Percentiles rank a stretch among this genome's conserved stretches.
These are phyloP conservation scores for Melanargia galathea DNA, from an alignment of 2,888 invertebrate species.

Conservation along the genomic window DNA sequence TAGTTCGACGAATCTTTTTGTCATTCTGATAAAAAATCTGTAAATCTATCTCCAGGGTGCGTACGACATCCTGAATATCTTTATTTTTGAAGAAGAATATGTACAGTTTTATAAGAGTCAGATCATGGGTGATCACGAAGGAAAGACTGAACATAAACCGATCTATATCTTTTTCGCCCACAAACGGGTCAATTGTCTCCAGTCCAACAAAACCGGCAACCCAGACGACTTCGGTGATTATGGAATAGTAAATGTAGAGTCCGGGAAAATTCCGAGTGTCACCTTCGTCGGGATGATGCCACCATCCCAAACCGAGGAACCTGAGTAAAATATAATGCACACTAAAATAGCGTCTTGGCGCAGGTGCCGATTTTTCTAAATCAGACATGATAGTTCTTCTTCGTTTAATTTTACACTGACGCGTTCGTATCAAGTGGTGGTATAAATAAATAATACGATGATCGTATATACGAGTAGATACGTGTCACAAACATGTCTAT, in stretches of 20 bases:
- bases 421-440: neutral
- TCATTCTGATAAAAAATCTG: conserved; percentile 68
- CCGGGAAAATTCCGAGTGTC: conserved; percentile 66
- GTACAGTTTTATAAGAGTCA: conserved; percentile 71
- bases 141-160: conserved; percentile 77
- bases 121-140: conserved; percentile 74
- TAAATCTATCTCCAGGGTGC: conserved; percentile 63
- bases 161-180: conserved; percentile 72
- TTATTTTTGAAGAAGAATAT: conserved; percentile 71
- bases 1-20: conserved; percentile 54
- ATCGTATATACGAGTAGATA: neutral
- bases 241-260: conserved; percentile 67
- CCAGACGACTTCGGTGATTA: conserved; percentile 68
- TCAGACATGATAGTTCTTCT: conserved; percentile 29
- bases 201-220: conserved; percentile 73
- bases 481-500: too few relatives aligned
- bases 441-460: neutral
- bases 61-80: conserved; percentile 68
- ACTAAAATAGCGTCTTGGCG: conserved; percentile 63
- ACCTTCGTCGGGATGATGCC: conserved; percentile 72
- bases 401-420: conserved; percentile 9
- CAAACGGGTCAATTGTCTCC: conserved; percentile 74
- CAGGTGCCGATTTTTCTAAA: conserved; percentile 26
- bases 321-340: conserved; percentile 65
- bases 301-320: conserved; percentile 73